phyloP scores from a whole-genome alignment of 2,113 vertebrate genomes.

The Apodemus speciosus region DNA sequence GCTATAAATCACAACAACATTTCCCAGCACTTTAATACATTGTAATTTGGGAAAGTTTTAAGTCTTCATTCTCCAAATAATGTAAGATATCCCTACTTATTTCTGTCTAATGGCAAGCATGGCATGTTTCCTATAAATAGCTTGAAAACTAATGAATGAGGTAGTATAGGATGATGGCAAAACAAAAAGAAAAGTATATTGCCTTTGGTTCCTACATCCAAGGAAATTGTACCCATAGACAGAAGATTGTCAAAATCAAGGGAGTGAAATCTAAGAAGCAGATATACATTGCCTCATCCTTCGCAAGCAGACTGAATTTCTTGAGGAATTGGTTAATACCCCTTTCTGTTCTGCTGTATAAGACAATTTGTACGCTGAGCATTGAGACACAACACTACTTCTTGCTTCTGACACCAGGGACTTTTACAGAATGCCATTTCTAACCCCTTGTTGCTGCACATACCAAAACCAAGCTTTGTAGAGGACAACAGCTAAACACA shows the following conservation, averaged over 20 bases:
- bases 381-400: neutral
- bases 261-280: neutral
- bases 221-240: neutral
- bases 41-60: neutral
- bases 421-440: neutral
- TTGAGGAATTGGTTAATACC: neutral
- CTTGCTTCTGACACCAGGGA: neutral
- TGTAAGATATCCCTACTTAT: neutral
- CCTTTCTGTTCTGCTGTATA: neutral
- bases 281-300: neutral
- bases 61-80: neutral
- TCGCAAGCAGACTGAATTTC: neutral
- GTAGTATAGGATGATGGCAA: neutral
- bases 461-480: neutral
- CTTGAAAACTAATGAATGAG: neutral
- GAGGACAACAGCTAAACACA: neutral
- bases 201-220: neutral
- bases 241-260: slow-evolving; percentile 8
- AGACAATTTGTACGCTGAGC: rapidly evolving
- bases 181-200: neutral
- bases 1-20: neutral
- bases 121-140: neutral
- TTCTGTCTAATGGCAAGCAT: neutral
- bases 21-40: neutral
- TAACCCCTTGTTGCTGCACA: neutral